A percentile compares a stretch with the other conserved stretches of the same genome.
Evolutionary conservation across 2,888 invertebrate species (phyloP).

Genomic region (Chouioia cunea): DNA sequence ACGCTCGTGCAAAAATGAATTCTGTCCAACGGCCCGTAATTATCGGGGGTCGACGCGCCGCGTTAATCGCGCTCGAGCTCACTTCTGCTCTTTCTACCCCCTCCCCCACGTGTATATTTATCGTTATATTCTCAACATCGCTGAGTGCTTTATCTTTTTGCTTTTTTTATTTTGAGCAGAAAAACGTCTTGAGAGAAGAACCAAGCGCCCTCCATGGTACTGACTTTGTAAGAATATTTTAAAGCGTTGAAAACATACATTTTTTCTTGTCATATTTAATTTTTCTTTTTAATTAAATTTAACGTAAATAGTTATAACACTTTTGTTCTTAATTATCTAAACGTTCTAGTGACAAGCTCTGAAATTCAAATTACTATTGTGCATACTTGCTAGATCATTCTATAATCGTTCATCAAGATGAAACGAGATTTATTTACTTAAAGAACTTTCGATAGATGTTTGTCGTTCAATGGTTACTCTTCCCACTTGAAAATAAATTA

Average conservation of each 20-base stretch:
- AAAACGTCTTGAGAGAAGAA: neutral
- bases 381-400: no score
- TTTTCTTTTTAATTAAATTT: no score
- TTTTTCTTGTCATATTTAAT: no score
- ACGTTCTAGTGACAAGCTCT: no score
- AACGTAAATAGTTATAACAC: no score
- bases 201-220: conserved; percentile 14
- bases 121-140: conserved; percentile 1
- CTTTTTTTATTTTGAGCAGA: neutral
- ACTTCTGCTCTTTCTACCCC: conserved; percentile 21
- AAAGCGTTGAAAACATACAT: no score
- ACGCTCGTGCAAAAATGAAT: conserved; percentile 40
- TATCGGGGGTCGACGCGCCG: conserved; percentile 32
- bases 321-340: no score
- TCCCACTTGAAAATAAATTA: neutral
- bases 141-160: conserved; percentile 29
- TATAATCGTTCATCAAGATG: no score
- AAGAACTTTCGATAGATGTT: neutral
- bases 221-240: neutral
- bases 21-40: conserved; percentile 42
- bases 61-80: conserved; percentile 40
- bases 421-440: no score
- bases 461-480: neutral
- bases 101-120: conserved; percentile 29
- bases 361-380: no score